A percentile compares a stretch with the other conserved stretches of the same genome.
These are phyloP conservation scores for Eupithecia tripunctaria DNA, from an alignment of 2,888 invertebrate species.

Conservation along the genomic window DNA sequence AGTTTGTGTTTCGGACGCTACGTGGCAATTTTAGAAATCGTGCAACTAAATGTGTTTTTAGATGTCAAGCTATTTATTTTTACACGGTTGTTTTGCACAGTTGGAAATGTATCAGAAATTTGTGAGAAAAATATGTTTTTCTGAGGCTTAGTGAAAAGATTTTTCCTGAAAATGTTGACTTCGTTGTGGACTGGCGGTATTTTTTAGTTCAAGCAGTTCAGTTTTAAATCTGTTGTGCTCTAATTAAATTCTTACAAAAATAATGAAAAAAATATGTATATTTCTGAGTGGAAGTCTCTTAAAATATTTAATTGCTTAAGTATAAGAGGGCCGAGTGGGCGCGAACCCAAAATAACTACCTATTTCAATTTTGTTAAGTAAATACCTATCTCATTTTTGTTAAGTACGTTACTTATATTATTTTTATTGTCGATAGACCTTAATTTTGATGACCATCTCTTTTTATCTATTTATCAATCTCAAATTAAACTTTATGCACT, in stretches of 20 bases:
- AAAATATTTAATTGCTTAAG: too few species aligned
- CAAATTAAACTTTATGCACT: too few species aligned
- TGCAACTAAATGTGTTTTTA: not conserved
- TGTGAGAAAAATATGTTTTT: not conserved
- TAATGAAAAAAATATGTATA: not conserved
- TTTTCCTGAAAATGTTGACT: not conserved
- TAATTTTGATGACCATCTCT: too few species aligned
- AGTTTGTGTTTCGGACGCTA: constrained; percentile 26
- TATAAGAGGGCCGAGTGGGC: too few species aligned
- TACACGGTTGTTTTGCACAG: not conserved
- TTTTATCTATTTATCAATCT: too few species aligned
- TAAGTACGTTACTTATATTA: too few species aligned
- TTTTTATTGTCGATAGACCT: too few species aligned
- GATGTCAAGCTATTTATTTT: not conserved
- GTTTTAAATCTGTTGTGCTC: not conserved
- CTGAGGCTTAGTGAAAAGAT: not conserved
- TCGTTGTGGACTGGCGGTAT: not conserved
- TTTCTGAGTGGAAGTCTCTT: too few species aligned
- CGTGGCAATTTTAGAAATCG: constrained; percentile 8
- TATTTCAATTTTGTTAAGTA: too few species aligned
- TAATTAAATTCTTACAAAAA: not conserved
- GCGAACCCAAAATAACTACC: too few species aligned
- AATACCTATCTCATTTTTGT: too few species aligned
- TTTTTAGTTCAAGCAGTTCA: too few species aligned
- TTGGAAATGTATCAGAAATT: not conserved